Evolutionary conservation across 2,797 vertebrate species (phyloP).

Genomic region (Cuculus canorus): DNA sequence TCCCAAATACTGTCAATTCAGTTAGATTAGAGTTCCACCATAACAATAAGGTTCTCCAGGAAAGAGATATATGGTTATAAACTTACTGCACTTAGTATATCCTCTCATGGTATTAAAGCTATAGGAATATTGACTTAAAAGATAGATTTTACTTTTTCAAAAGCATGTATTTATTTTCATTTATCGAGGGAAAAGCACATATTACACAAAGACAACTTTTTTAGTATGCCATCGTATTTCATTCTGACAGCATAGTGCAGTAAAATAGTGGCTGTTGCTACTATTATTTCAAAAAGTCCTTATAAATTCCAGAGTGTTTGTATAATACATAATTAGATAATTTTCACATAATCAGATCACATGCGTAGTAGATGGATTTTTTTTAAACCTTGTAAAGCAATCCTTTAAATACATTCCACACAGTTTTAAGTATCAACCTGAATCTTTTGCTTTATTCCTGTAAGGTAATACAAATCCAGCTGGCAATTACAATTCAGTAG

Average conservation of each 20-base stretch:
- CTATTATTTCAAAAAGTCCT: slow-evolving; percentile 7
- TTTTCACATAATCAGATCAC: slow-evolving; percentile 27
- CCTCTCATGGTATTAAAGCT: neutral
- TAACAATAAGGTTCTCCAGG: neutral
- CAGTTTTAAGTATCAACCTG: neutral
- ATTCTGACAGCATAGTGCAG: neutral
- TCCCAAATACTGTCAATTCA: neutral
- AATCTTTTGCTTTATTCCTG: neutral
- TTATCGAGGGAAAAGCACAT: neutral
- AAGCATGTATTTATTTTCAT: slow-evolving; percentile 5
- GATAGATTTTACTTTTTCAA: slow-evolving; percentile 12
- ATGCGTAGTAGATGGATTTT: neutral
- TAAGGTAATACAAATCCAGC: neutral
- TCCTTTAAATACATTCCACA: neutral
- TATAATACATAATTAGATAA: neutral
- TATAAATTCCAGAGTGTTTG: neutral
- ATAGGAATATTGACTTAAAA: slow-evolving; percentile 22
- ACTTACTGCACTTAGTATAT: slow-evolving; percentile 11
- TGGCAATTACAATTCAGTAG: neutral
- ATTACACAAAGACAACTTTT: slow-evolving; percentile 36
- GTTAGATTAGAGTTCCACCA: slow-evolving; percentile 3
- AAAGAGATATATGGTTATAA: neutral
- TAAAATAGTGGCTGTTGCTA: slow-evolving; percentile 29
- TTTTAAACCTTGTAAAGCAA: neutral
- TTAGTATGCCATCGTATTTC: slow-evolving; percentile 6